Conservation (phyloP, 1,140 invertebrate genomes). For the Planococcus citri region DNA sequence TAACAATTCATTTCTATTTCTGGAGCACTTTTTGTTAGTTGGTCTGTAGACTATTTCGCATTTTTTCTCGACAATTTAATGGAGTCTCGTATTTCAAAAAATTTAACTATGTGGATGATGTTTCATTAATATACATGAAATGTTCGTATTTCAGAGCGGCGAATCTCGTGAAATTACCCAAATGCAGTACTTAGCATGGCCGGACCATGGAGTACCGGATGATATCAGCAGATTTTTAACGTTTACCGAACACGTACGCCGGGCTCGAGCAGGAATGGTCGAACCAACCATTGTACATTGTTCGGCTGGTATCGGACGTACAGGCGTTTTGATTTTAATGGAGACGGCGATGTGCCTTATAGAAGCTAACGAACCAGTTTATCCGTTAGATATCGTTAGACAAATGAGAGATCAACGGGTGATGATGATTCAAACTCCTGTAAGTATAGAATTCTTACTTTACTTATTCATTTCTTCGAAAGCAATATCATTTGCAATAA, state of each 20-base stretch:
- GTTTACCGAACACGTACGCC: no score
- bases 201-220: conserved; percentile 94
- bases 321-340: conserved; percentile 93
- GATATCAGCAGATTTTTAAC: conserved; percentile 80
- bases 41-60: no score
- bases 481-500: background rate
- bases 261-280: conserved; percentile 40
- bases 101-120: no score
- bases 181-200: conserved; percentile 92
- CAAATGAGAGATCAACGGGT: conserved; percentile 91
- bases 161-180: conserved; percentile 65
- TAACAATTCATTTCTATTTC: no score
- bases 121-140: no score
- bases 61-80: no score
- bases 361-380: conserved; percentile 85
- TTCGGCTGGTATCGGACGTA: conserved; percentile 84
- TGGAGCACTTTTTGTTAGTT: no score
- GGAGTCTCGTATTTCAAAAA: no score
- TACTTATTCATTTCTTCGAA: background rate
- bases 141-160: conserved; percentile 38
- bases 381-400: conserved; percentile 86
- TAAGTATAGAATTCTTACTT: conserved; percentile 43
- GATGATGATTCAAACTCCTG: conserved; percentile 97
- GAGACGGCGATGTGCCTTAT: conserved; percentile 93
- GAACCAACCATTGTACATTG: conserved; percentile 57